These are phyloP conservation scores for Chascanopsetta lugubris DNA, from an alignment of 2,113 vertebrate species.

Conservation along the genomic window DNA sequence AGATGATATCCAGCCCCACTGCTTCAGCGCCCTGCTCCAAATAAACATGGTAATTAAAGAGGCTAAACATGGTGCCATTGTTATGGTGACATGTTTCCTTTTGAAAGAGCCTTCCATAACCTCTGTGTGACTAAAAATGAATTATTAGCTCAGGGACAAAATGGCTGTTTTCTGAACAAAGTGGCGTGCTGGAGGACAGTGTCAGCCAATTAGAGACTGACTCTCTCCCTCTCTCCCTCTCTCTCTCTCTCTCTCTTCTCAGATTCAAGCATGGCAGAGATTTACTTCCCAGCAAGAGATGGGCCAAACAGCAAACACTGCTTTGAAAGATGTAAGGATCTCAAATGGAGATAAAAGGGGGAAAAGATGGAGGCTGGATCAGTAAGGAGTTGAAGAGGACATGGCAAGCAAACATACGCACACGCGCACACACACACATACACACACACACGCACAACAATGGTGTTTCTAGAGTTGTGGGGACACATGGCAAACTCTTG, in stretches of 20 bases:
- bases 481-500: background rate
- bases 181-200: background rate
- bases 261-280: slow-evolving; percentile 4
- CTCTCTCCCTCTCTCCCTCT: no score
- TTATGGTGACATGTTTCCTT: slow-evolving; percentile 12
- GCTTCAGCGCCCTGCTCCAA: slow-evolving; percentile 24
- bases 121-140: slow-evolving; percentile 18
- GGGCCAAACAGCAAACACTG: slow-evolving; percentile 19
- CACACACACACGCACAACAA: slow-evolving; percentile 12
- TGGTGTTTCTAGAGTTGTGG: background rate
- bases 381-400: slow-evolving; percentile 26
- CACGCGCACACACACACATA: slow-evolving; percentile 19
- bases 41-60: slow-evolving; percentile 53
- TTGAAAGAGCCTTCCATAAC: slow-evolving; percentile 2
- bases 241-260: slow-evolving; percentile 1
- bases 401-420: background rate
- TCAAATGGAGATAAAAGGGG: slow-evolving; percentile 28
- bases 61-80: slow-evolving; percentile 39
- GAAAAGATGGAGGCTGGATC: slow-evolving; percentile 10
- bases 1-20: slow-evolving; percentile 37
- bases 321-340: slow-evolving; percentile 41
- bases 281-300: slow-evolving; percentile 12
- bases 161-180: slow-evolving; percentile 13
- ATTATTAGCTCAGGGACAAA: slow-evolving; percentile 1
- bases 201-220: background rate